Evolutionary conservation across 2,113 vertebrate genomes (phyloP), one percentile per base, ranked within the genome.

Genomic region (Eulacestoma nigropectus): DNA sequence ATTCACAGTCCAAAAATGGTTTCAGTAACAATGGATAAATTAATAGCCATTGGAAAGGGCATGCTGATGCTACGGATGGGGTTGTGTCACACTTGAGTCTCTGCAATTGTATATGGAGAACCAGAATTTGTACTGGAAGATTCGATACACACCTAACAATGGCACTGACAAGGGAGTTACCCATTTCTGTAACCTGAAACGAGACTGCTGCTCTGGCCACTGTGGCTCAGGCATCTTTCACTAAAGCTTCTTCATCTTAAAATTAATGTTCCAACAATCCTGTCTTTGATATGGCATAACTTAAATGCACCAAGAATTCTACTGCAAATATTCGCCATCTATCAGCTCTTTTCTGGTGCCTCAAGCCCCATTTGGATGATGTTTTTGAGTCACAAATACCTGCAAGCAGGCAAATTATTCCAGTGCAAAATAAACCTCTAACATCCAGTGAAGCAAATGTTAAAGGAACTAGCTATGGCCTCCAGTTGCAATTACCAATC

Each of bases 401-500:
- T 95, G 72, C 49, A 96, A 93, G 88, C 92, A 92, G 76, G 41
- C 21, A 96, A 94, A 86, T 92, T 90, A 81, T 84, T 90, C 68
- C 90, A 90, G 56, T 50, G 37, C 47, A 84, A 93, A 96, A 64
- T 41, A 92, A 94, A 88, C 63, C 64, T 88, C 90, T 72, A 96
- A 84, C 83, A 89, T 89, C 29, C 88, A 95, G 67, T 77, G 74
- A 94, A 91, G 76, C 73, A 96, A 90, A 84, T 88, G 92, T 56
- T 86, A 80, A 87, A 88, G 76, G 4, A 89, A 49, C 32, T 67
- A 83, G 64, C 90, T 88, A 64, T 64, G 83, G 86, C 93, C 96
- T 96, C 73, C 76, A 84, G 95, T 35, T 93, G 90, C 85, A 96
- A 94, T 96, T 92, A 94, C 26, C 56, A 94, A 57, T 39, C 76